Evolutionary conservation across 2,888 invertebrate species (phyloP), one percentile per base, ranked within the genome.

Genomic region (Leptopilina myrica): DNA sequence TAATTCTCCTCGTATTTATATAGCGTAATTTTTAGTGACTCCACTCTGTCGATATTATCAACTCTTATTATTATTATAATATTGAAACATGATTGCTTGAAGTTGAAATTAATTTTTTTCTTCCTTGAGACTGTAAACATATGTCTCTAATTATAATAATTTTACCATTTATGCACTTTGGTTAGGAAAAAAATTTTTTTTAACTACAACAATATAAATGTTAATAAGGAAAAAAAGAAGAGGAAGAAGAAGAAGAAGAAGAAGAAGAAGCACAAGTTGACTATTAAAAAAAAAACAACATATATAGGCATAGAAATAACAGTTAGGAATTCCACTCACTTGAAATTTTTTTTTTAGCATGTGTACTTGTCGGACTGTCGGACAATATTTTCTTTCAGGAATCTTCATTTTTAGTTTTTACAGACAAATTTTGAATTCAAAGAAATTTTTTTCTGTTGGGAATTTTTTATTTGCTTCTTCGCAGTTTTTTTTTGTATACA

Each of bases 311-410:
- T 49, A 11, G 49, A 9, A 49, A 49, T 49, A 86, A 87, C 87
- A 86, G 86, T 87, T 86, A 87, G 87, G 84, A 87, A 88, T 88
- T 83, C 83, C 84, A 86, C 83, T 86, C 82, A 83, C 82, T 53
- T 69, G 12, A 56, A 56, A 12, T 80, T 84, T 80, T 80, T 84
- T 80, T 76, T 81, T 78, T 77, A 67, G 59, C n/a, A 75, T 46
- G 77, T 43, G 79, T 79, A 62, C 79, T 67, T 56, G 33, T 73
- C 53, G 11, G 20, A n/a, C n/a, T n/a, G n/a, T 20, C 20, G 1
- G 62, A 15, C 62, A 62, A 15, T 20, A 62, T 62, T 62, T 20
- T 59, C n/a, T 15, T 59, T 59, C 7, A 62, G 20, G 62, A 62
- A 62, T 20, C 9, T 62, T 2, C 15, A 62, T 15, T 62, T 62